Base-by-base conservation (phyloP, 2,113 vertebrate genomes). In the Uria lomvia region DNA sequence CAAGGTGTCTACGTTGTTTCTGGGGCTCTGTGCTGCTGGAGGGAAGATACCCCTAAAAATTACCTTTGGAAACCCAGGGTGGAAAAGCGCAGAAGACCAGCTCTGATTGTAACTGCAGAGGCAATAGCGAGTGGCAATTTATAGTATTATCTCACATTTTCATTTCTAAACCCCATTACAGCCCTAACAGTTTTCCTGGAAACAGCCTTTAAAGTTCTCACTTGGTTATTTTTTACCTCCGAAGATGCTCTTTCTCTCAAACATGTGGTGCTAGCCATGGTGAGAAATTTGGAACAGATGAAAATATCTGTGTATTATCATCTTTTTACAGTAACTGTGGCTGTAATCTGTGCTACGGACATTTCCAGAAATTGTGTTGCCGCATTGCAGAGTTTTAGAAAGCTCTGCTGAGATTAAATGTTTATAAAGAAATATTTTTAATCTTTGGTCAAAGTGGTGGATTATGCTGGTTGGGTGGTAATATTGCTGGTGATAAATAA, bases 281-380 rank as follows among this genome's bases (percentile, higher is more conserved):
- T 70, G 83, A 91, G 86, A 79, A 68, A 68, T 82, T 72, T n/a
- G 78, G 66, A 94, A 62, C 49, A 70, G 74, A 55, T 77, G 80
- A 92, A 92, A 91, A 21, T 88, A 68, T 26, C 53, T 66, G 27
- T 67, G 42, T 88, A 27, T 85, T 92, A 10, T 53, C 19, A 2
- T 66, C n/a, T 86, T 45, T 86, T 81, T 85, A 30, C 66, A 53
- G 58, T 88, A 73, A 60, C 42, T 40, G 53, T 55, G n/a, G 65
- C 30, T 88, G 78, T 87, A 76, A 66, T 89, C 70, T 70, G 21
- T 76, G 71, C 77, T 59, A 2, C 30, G 55, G 86, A 81, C 84
- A 30, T 62, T 96, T 93, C 59, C 60, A 88, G 88, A 86, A 84
- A 81, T 43, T 58, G 55, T 58, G 58, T 63, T 92, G 92, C 88